A percentile compares a stretch with the other conserved stretches of the same genome.
Conservation (phyloP, 2,113 vertebrate species). For the Procavia capensis region DNA sequence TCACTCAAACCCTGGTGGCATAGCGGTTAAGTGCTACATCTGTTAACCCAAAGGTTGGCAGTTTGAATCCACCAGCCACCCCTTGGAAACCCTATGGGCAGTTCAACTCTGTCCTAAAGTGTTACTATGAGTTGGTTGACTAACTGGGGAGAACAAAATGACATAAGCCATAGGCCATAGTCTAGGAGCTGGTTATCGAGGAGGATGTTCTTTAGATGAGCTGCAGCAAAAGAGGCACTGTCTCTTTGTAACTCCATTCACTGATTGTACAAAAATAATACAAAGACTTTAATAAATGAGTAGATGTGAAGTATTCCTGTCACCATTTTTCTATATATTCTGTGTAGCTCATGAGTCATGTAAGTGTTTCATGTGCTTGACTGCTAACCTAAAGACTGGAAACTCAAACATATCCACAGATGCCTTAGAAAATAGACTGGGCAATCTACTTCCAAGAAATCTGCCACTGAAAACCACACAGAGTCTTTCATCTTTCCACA, state of each 20-base stretch:
- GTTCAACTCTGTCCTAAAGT: no score
- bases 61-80: no score
- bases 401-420: background rate
- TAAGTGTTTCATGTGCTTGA: background rate
- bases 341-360: background rate
- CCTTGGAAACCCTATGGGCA: no score
- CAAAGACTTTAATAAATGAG: background rate
- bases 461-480: background rate
- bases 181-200: background rate
- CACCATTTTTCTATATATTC: background rate
- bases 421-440: background rate
- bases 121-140: background rate
- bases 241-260: background rate
- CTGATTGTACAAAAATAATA: background rate
- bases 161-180: background rate
- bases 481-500: background rate
- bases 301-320: background rate
- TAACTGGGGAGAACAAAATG: background rate
- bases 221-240: rapidly evolving
- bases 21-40: no score
- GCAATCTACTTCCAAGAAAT: background rate
- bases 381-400: background rate
- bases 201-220: background rate
- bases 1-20: no score
- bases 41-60: no score